These are phyloP conservation scores for Drosophila kuntzei DNA, from an alignment of 2,888 invertebrate species.

Conservation along the genomic window DNA sequence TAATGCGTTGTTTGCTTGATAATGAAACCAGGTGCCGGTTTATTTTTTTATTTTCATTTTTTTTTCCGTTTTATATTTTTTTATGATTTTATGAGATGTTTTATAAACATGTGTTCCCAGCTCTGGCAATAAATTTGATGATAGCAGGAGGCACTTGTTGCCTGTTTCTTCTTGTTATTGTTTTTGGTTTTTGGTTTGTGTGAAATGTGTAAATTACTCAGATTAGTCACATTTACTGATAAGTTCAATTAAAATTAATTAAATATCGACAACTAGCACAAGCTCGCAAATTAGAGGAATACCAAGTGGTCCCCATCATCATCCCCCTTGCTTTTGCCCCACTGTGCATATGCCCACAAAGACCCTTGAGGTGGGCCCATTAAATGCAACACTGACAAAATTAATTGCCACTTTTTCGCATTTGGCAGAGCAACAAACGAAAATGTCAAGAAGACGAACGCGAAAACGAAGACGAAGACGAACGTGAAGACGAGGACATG, in stretches of 20 bases:
- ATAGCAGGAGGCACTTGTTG: slow-evolving; percentile 18
- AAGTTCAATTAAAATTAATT: slow-evolving; percentile 71
- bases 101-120: slow-evolving; percentile 21
- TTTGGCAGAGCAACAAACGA: slow-evolving; percentile 84
- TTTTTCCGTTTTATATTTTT: background rate
- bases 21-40: slow-evolving; percentile 27
- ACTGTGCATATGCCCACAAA: background rate
- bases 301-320: background rate
- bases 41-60: background rate
- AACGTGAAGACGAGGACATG: background rate
- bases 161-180: background rate
- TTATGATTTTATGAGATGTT: slow-evolving; percentile 28
- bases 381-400: slow-evolving; percentile 82
- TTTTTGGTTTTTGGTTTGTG: background rate
- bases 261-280: slow-evolving; percentile 38
- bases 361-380: slow-evolving; percentile 54
- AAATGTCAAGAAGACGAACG: slow-evolving; percentile 76
- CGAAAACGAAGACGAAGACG: background rate
- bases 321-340: background rate
- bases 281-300: slow-evolving; percentile 25
- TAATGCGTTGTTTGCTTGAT: slow-evolving; percentile 19
- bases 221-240: slow-evolving; percentile 45
- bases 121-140: slow-evolving; percentile 24
- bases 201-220: slow-evolving; percentile 36
- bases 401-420: slow-evolving; percentile 83